A percentile compares a stretch with the other conserved stretches of the same genome.
Evolutionary conservation across 2,797 vertebrate species (phyloP).

Genomic region (Bradypus variegatus): DNA sequence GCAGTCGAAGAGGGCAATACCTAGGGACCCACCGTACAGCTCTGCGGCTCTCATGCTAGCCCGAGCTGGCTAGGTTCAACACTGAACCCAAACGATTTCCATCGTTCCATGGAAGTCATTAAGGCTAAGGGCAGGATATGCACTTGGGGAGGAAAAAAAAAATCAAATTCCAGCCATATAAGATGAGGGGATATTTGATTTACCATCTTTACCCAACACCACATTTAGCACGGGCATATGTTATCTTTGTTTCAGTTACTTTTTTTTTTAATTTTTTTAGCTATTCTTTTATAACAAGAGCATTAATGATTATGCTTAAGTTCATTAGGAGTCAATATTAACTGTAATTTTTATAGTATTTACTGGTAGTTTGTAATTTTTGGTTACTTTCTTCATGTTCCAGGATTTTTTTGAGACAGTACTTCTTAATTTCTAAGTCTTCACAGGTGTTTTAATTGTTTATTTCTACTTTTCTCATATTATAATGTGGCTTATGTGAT

Average conservation of each 20-base stretch:
- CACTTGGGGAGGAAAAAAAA: not conserved
- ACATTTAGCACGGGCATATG: not conserved
- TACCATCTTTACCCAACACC: not conserved
- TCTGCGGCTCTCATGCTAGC: fast-evolving
- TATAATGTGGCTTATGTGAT: not conserved
- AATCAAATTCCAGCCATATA: not conserved
- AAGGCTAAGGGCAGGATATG: not conserved
- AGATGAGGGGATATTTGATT: not conserved
- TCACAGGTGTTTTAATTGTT: not conserved
- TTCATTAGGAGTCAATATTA: not conserved
- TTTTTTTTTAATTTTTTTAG: not conserved
- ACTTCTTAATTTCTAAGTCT: not conserved
- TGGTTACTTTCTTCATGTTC: not conserved
- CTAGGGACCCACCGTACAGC: not conserved
- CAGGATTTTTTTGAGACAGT: not conserved
- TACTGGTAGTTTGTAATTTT: not conserved
- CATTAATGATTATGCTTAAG: not conserved
- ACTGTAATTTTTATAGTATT: not conserved
- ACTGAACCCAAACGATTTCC: not conserved
- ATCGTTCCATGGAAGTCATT: fast-evolving
- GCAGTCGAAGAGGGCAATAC: fast-evolving
- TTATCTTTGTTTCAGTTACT: too few relatives aligned
- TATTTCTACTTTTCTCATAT: not conserved
- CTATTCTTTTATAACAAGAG: not conserved
- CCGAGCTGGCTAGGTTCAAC: not conserved